Base-by-base conservation (phyloP, 92 coral and sea anemone species). In the Epizoanthus ramosus region DNA sequence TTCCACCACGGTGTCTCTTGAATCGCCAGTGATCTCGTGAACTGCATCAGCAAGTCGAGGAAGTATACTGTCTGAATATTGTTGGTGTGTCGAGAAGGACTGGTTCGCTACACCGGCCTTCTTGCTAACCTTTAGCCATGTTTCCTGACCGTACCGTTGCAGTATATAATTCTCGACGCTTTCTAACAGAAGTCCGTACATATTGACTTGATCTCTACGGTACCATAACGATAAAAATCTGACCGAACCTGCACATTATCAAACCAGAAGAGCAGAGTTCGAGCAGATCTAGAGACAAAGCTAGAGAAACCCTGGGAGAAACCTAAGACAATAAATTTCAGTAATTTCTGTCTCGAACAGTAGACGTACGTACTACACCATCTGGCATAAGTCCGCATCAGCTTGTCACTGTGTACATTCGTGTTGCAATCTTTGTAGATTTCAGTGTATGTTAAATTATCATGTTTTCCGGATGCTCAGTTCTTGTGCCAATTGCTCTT, bases 131-230 rank as follows among this genome's bases (percentile, higher is more conserved):
- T 89, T 87, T 61, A 81, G 74, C 98, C 98, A 93, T 18, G 75
- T 58, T 0, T 86, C 88, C 56, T 86, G 73, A 16, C 98, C 98
- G 70, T 89, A 93, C 10, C 86, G 88, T 64, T 91, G 89, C 16
- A 83, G 73, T 23, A 93, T 22, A 16, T 84, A 85, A 35, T 73
- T 72, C 19, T 88, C 89, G 54, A 92, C 64, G 67, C 92, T 93
- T 71, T 91, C 93, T 12, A 93, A 71, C 5, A 93, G 65, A 18
- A 93, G 74, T 21, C 98, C 98, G 63, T 93, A 93, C 92, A 93
- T 77, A 5, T 35, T 33, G 45, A 24, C 17, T 12, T 10, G 54
- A 47, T 47, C 14, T 47, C 75, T 41, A 43, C 54, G 75, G 47
- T 9, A 14, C n/a, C 47, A 67, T 41, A n/a, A 15, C 39, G 4